phyloP scores from a whole-genome alignment of 2,888 invertebrate species.

The Cantharis rustica region DNA sequence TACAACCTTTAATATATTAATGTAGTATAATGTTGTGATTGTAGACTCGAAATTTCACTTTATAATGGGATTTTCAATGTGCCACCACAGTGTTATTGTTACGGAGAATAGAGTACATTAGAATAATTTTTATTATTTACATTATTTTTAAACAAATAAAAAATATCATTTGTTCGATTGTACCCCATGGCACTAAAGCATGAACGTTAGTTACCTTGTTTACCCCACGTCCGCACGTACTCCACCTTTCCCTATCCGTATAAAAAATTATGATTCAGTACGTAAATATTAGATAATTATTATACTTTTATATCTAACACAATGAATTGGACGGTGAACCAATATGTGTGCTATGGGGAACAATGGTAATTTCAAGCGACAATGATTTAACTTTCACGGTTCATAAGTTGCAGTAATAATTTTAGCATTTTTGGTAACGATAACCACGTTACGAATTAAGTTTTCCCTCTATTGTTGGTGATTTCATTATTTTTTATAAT shows the following conservation, averaged over 20 bases:
- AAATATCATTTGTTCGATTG: too few relatives aligned
- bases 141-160: too few relatives aligned
- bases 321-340: background rate
- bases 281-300: background rate
- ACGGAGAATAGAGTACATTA: too few relatives aligned
- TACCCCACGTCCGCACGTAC: background rate
- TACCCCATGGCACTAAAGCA: too few relatives aligned
- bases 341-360: background rate
- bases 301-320: background rate
- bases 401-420: constrained; percentile 33
- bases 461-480: constrained; percentile 33
- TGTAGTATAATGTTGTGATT: background rate
- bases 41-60: too few relatives aligned
- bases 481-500: constrained; percentile 49
- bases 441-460: constrained; percentile 36
- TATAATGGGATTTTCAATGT: too few relatives aligned
- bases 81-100: too few relatives aligned
- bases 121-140: too few relatives aligned
- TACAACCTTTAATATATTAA: background rate
- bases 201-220: too few relatives aligned
- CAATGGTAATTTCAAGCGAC: constrained; percentile 27
- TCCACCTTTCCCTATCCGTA: background rate
- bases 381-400: constrained; percentile 26
- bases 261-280: background rate
- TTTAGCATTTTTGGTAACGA: constrained; percentile 32